Evolutionary conservation across 2,113 vertebrate species (phyloP), one percentile per base, ranked within the genome.

Genomic region (Anhinga rufa): DNA sequence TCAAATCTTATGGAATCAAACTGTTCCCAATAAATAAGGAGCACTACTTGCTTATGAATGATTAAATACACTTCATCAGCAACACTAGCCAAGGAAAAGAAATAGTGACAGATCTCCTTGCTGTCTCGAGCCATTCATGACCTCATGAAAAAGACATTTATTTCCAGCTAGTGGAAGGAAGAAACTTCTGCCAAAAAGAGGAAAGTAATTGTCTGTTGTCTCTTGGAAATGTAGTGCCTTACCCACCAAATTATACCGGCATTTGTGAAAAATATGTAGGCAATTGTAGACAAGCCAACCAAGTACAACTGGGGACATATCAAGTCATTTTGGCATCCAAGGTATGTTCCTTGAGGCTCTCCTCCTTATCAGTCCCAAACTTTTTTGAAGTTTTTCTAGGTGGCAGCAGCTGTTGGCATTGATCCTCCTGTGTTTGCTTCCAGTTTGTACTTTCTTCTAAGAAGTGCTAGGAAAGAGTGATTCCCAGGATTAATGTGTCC

Each of bases 51-150:
- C 65, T 97, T 93, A 93, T 93, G 75, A 96, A 97, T 94, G 88
- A 97, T 97, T 96, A 97, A 97, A 97, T 76, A 29, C 75, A 74
- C 72, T 94, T 98, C 79, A 72, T 86, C 83, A 89, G 55, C 29
- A 92, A 57, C 80, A 58, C 58, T 94, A 89, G 82, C 75, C 25
- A 82, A 92, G 68, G 46, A 95, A 96, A 95, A 86, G 64, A 96
- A 93, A 52, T 57, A 32, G 44, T 83, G 74, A 94, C 92, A 91
- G 65, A 81, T 68, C 10, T 64, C 58, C 32, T 92, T 95, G 61
- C 89, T 96, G 40, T 92, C 64, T 96, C 82, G 42, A 55, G 58
- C 26, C 61, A 58, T 62, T 97, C 91, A 82, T 62, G 82, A 91
- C 64, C 10, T 3, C 78, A 68, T 79, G 36, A 87, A 81, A 86